Evolutionary conservation across 2,113 vertebrate genomes (phyloP), one percentile per base, ranked within the genome.

Genomic region (Corythoichthys intestinalis): DNA sequence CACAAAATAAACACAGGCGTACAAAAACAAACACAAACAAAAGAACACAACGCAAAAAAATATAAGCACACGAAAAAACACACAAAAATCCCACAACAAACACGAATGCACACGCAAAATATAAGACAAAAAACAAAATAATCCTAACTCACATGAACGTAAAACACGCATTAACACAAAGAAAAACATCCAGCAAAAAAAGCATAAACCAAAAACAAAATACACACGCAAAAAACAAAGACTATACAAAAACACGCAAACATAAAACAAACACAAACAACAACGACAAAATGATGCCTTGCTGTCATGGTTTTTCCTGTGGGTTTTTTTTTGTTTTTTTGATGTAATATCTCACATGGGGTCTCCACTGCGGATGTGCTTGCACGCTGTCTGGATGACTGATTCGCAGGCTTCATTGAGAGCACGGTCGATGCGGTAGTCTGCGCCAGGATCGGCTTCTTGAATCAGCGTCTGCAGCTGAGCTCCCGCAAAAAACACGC

Each of bases 341-440:
- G 47, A 12, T 13, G 2, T 3, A 48, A 49, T 3, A 2, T 93
- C 96, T 88, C 89, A 98, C 96, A 98, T 98, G 49, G 96, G 96
- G 80, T 98, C 96, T 80, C 96, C 96, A 0, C 91, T 95, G 2
- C 96, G 92, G 73, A 98, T 97, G 90, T 98, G 96, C 82, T 97
- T 98, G 92, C 96, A 98, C 85, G 96, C 96, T 0, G 96, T 98
- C 89, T 98, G 96, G 72, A 98, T 98, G 70, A 98, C 96, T 0
- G 95, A 96, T 62, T 98, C 96, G 0, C 96, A 98, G 63, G 96
- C 96, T 86, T 98, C 96, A 2, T 97, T 98, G 69, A 98, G 82
- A 0, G 96, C 96, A 2, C 96, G 89, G 77, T 98, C 96, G 0
- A 98, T 98, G 65, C 96, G 94, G 68, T 98, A 98, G 86, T 98